A percentile compares a stretch with the other conserved stretches of the same genome.
Conservation (phyloP, 2,797 vertebrate genomes). For the Lerista edwardsae region DNA sequence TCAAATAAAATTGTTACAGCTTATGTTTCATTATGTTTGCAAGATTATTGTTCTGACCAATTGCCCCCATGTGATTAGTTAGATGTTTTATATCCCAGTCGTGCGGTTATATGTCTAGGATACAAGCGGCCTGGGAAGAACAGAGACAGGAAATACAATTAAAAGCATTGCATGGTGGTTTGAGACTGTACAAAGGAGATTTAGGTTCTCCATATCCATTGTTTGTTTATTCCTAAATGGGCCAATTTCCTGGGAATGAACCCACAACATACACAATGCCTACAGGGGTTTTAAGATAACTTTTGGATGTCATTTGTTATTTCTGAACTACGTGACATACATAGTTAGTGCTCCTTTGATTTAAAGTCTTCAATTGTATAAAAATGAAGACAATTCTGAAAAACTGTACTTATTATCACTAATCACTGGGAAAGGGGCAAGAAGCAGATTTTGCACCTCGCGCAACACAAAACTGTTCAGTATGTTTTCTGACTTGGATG, state of each 20-base stretch:
- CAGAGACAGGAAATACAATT: slow-evolving; percentile 1
- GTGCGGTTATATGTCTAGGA: neutral
- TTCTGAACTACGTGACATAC: neutral
- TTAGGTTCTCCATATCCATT: neutral
- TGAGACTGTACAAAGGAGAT: slow-evolving; percentile 22
- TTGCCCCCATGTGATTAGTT: neutral
- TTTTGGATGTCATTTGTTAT: neutral
- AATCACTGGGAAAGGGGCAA: neutral
- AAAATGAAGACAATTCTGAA: neutral
- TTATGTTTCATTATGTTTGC: slow-evolving; percentile 7
- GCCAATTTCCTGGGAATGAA: slow-evolving; percentile 12
- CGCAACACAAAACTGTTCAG: neutral
- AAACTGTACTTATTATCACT: neutral
- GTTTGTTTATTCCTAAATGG: slow-evolving; percentile 27
- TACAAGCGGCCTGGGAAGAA: slow-evolving; percentile 1
- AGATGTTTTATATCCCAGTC: slow-evolving; percentile 1
- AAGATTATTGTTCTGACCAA: neutral
- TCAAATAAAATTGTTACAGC: neutral
- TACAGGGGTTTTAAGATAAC: neutral
- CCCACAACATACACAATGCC: neutral
- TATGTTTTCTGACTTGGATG: neutral
- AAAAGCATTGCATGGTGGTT: slow-evolving; percentile 14
- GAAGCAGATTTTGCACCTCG: neutral
- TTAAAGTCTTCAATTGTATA: neutral
- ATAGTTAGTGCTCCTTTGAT: neutral